Conservation (phyloP, 2,888 invertebrate species). For the Phyllotreta striolata region DNA sequence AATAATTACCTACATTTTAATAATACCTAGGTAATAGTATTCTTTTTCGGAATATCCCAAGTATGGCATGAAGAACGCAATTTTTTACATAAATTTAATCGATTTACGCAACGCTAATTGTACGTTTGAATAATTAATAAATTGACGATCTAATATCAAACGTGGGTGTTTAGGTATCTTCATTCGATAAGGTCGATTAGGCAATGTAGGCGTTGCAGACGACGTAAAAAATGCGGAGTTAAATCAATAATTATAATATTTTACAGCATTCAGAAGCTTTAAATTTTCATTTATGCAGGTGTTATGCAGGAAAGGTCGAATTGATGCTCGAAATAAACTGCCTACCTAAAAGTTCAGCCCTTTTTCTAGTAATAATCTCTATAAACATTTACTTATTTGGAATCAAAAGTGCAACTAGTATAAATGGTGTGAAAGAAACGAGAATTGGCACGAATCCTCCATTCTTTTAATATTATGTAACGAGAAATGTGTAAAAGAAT, state of each 20-base stretch:
- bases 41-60: neutral
- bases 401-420: no score
- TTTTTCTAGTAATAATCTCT: no score
- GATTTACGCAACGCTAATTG: constrained; percentile 8
- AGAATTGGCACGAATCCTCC: no score
- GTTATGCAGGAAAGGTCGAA: neutral
- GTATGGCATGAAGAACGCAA: neutral
- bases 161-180: constrained; percentile 14
- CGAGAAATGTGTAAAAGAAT: no score
- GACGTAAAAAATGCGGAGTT: constrained; percentile 9
- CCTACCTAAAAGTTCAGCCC: no score
- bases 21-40: no score
- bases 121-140: constrained; percentile 3
- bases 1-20: no score
- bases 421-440: no score
- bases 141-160: constrained; percentile 10
- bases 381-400: no score
- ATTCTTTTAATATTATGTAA: no score
- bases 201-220: constrained; percentile 6
- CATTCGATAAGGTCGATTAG: constrained; percentile 6
- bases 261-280: constrained; percentile 1
- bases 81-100: constrained; percentile 6
- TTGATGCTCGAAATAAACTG: no score
- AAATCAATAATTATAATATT: constrained; percentile 6
- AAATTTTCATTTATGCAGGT: constrained; percentile 3